phyloP scores from a whole-genome alignment of 2,797 vertebrate species.

The Mionectes olivaceus region DNA sequence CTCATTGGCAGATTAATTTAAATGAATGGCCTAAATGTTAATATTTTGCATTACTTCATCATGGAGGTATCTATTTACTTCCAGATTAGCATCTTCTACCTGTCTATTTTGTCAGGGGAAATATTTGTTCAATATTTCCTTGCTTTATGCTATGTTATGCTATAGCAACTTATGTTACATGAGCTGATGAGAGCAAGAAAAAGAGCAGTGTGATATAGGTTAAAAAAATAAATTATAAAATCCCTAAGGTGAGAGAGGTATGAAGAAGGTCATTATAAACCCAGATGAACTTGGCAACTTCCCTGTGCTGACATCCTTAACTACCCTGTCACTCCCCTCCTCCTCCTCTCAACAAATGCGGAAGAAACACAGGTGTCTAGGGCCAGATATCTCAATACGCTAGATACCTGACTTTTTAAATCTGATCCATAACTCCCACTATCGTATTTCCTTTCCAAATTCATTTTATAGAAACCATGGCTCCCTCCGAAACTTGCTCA shows the following conservation, averaged over 20 bases:
- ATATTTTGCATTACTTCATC: slow-evolving; percentile 48
- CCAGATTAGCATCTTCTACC: slow-evolving; percentile 16
- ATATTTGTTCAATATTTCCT: neutral
- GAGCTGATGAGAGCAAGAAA: neutral
- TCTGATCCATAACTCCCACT: neutral
- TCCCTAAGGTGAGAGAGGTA: neutral
- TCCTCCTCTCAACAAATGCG: neutral
- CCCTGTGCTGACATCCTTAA: slow-evolving; percentile 17
- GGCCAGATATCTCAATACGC: neutral
- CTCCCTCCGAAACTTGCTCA: slow-evolving; percentile 13
- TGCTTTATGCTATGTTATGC: neutral
- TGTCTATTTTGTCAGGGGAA: neutral
- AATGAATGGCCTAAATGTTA: slow-evolving; percentile 62
- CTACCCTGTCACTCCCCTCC: neutral
- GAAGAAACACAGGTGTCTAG: neutral
- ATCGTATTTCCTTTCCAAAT: slow-evolving; percentile 27
- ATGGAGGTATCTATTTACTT: slow-evolving; percentile 7
- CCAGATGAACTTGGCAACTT: slow-evolving; percentile 6
- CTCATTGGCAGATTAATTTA: slow-evolving; percentile 69
- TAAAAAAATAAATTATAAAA: neutral
- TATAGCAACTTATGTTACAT: neutral
- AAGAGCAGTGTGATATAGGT: neutral
- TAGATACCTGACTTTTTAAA: neutral
- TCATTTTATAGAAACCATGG: neutral
- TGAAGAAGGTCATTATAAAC: neutral